Conservation (phyloP, 23 tunicate species). For the Halocynthia roretzi region DNA sequence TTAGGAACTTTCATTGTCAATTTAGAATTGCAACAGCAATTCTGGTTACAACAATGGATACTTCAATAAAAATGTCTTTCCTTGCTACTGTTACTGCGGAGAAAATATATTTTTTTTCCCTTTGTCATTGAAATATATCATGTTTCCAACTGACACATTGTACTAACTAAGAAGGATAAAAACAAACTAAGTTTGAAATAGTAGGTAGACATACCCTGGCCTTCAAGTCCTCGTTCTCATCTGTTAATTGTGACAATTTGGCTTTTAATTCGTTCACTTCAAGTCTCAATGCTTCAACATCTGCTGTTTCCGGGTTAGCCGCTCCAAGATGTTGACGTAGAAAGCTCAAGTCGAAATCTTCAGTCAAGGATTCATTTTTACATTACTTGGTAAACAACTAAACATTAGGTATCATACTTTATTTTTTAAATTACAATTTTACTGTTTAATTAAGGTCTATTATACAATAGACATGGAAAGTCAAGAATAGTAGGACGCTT, state of each 20-base stretch:
- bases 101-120: too few relatives aligned
- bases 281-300: conserved; percentile 76
- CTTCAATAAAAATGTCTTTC: too few relatives aligned
- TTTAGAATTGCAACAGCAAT: too few relatives aligned
- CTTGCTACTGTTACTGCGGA: too few relatives aligned
- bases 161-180: too few relatives aligned
- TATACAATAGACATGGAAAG: too few relatives aligned
- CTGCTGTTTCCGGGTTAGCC: conserved; percentile 82
- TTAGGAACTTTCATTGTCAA: too few relatives aligned
- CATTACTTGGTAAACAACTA: background rate
- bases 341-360: conserved; percentile 18
- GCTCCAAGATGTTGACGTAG: conserved; percentile 58
- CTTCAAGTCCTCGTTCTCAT: conserved; percentile 70
- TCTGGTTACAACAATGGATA: too few relatives aligned
- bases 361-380: background rate
- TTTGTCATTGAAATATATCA: too few relatives aligned
- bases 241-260: conserved; percentile 57
- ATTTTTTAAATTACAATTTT: background rate
- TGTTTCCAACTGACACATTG: too few relatives aligned
- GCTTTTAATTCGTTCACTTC: conserved; percentile 79
- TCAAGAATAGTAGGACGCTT: too few relatives aligned
- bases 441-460: background rate
- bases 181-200: too few relatives aligned
- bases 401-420: background rate
- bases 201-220: conserved; percentile 20